Percentiles rank a stretch among this genome's conserved stretches.
Evolutionary conservation across 2,113 vertebrate species (phyloP).

Genomic region (Leptobrachium ailaonicum): DNA sequence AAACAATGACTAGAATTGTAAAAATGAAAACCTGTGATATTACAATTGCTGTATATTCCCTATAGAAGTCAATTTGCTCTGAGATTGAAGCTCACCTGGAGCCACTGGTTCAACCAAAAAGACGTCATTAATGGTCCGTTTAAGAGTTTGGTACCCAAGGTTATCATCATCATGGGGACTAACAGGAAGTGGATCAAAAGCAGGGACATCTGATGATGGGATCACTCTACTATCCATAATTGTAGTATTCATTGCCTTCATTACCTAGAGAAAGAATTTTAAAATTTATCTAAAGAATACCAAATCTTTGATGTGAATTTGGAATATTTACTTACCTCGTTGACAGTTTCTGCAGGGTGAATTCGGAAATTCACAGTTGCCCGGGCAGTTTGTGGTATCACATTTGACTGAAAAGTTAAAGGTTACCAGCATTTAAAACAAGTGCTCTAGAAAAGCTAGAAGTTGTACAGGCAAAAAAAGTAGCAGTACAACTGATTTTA

Average conservation of each 20-base stretch:
- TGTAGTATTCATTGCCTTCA: slow-evolving; percentile 70
- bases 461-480: too few relatives aligned
- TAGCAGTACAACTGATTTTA: too few relatives aligned
- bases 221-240: slow-evolving; percentile 83
- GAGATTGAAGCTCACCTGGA: slow-evolving; percentile 71
- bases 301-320: too few relatives aligned
- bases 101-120: slow-evolving; percentile 78
- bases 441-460: too few relatives aligned
- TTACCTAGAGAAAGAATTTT: slow-evolving; percentile 66
- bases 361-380: slow-evolving; percentile 85
- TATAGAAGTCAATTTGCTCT: too few relatives aligned
- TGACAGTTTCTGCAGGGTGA: slow-evolving; percentile 80
- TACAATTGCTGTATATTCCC: too few relatives aligned
- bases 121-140: slow-evolving; percentile 76
- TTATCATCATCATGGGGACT: slow-evolving; percentile 78
- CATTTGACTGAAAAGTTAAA: slow-evolving; percentile 69
- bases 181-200: slow-evolving; percentile 81
- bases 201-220: slow-evolving; percentile 71
- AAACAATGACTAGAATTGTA: too few relatives aligned
- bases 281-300: too few relatives aligned
- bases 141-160: slow-evolving; percentile 85
- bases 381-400: slow-evolving; percentile 80
- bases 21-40: too few relatives aligned
- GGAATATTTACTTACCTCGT: slow-evolving; percentile 71
- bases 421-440: too few relatives aligned